Base-by-base conservation (phyloP, 2,888 invertebrate species). In the Drosophila pseudotalamancana region DNA sequence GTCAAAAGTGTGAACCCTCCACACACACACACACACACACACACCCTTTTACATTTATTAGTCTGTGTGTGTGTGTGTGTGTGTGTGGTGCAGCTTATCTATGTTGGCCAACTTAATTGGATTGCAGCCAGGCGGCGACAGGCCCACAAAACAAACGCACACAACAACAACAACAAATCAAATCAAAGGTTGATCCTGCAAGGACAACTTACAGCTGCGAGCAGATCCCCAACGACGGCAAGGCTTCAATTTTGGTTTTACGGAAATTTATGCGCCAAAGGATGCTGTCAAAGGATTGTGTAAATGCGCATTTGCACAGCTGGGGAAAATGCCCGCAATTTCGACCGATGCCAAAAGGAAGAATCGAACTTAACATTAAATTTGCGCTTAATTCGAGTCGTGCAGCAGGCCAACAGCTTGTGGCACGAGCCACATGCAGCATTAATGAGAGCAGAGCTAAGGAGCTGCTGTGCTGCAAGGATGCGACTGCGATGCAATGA, bases 391-490 rank as follows among this genome's bases (percentile, higher is more conserved):
- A 82, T 62, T 57, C 55, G 43, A 19, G 35, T 40, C 35, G 35
- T 14, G 46, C 54, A 31, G 49, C 40, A 16, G 25, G 31, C 6
- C 25, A 32, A 19, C 23, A 49, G 62, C 31, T 21, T n/a, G 12
- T 62, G 80, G 75, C 85, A 87, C 87, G 84, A 69, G 87, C 78
- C 88, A 70, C 65, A 54, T 48, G 42, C 32, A 42, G 54, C 45
- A 62, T 37, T 53, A 48, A 46, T 55, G 49, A 59, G 48, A 37
- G 46, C 29, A 14, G 39, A 31, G 12, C 3, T 4, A 11, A 14
- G 29, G n/a, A n/a, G n/a, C n/a, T n/a, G n/a, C n/a, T n/a, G n/a
- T 19, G 53, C 35, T 46, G 54, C 59, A 40, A 57, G 35, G 64
- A 40, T 48, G 64, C 35, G 59, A 42, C 51, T 21, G 59, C 48